Conservation (phyloP, 2,888 invertebrate species). For the Orgyia antiqua region DNA sequence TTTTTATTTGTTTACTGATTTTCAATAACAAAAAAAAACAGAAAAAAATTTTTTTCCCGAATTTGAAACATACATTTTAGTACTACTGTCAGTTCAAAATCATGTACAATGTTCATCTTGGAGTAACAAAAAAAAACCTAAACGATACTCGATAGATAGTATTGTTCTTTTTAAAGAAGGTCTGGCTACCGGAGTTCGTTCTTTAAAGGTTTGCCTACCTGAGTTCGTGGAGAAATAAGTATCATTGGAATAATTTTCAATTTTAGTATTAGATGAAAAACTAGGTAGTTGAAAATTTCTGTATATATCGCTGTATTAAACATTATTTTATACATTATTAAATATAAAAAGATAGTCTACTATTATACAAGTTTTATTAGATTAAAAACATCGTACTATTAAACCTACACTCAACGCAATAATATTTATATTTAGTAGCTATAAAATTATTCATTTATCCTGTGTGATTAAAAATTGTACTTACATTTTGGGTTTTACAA, state of each 20-base stretch:
- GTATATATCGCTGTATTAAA: constrained; percentile 2
- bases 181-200: constrained; percentile 1
- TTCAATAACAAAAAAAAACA: constrained; percentile 3
- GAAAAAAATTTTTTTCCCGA: constrained; percentile 1
- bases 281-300: constrained; percentile 2
- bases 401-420: constrained; percentile 3
- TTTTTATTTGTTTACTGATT: constrained; percentile 2
- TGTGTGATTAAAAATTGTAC: constrained; percentile 2
- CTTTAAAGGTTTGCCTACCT: constrained; percentile 3
- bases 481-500: background rate
- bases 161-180: constrained; percentile 2
- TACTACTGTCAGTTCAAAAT: constrained; percentile 2
- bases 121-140: constrained; percentile 3
- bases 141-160: constrained; percentile 3
- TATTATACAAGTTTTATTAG: constrained; percentile 2
- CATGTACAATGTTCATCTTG: constrained; percentile 2
- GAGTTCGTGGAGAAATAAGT: constrained; percentile 3
- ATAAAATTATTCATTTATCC: constrained; percentile 2
- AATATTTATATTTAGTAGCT: constrained; percentile 3
- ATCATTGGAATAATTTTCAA: constrained; percentile 3
- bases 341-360: constrained; percentile 3
- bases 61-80: constrained; percentile 3
- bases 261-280: constrained; percentile 3
- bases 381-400: constrained; percentile 2
- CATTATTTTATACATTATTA: constrained; percentile 1